phyloP scores from a whole-genome alignment of 2,888 invertebrate genomes.

The Trichopria drosophilae region DNA sequence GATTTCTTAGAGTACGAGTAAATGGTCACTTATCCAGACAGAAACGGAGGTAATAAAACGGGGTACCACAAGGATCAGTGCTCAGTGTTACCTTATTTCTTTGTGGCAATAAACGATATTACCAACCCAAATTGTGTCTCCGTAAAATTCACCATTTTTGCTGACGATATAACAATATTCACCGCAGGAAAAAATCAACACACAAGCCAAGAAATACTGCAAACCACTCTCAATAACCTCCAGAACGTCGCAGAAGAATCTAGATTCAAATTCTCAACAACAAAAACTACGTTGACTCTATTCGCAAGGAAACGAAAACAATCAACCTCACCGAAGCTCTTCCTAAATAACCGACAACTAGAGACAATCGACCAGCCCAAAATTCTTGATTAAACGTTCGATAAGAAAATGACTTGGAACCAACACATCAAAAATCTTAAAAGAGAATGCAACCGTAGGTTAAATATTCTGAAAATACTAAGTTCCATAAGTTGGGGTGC shows the following conservation, averaged over 20 bases:
- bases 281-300: slow-evolving; percentile 24
- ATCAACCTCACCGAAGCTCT: no score
- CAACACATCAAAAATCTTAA: slow-evolving; percentile 29
- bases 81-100: slow-evolving; percentile 32
- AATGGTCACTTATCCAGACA: slow-evolving; percentile 12
- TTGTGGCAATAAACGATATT: slow-evolving; percentile 31
- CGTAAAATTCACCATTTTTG: slow-evolving; percentile 22
- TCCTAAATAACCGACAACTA: neutral
- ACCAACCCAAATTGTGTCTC: slow-evolving; percentile 6
- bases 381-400: slow-evolving; percentile 32
- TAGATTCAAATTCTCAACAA: slow-evolving; percentile 33
- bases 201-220: slow-evolving; percentile 20
- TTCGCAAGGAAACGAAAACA: no score
- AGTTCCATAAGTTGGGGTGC: slow-evolving; percentile 27
- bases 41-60: slow-evolving; percentile 18
- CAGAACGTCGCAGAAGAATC: slow-evolving; percentile 16
- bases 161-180: slow-evolving; percentile 30
- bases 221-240: slow-evolving; percentile 28
- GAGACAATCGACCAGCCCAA: neutral
- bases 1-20: slow-evolving; percentile 21
- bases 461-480: slow-evolving; percentile 30
- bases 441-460: slow-evolving; percentile 19
- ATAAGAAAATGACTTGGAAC: slow-evolving; percentile 33
- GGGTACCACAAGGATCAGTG: slow-evolving; percentile 32
- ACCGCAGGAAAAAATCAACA: slow-evolving; percentile 23